Conservation (phyloP, 2,797 vertebrate genomes). For the Aphelocoma californica region DNA sequence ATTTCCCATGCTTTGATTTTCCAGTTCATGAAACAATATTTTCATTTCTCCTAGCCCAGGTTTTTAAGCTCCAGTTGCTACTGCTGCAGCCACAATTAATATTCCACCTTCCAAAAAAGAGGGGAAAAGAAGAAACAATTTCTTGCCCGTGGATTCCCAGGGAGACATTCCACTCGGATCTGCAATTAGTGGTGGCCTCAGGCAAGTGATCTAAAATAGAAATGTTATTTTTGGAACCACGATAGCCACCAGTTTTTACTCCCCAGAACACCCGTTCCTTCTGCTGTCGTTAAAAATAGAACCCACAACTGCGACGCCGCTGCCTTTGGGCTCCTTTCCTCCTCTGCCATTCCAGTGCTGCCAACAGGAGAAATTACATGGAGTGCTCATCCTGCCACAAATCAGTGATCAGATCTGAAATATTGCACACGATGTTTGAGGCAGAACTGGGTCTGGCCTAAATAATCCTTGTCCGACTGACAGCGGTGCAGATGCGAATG, state of each 20-base stretch:
- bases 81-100: constrained; percentile 10
- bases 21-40: background rate
- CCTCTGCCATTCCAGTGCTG: accelerated
- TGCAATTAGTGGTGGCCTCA: constrained; percentile 25
- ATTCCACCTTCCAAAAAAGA: constrained; percentile 26
- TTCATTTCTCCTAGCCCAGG: background rate
- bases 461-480: background rate
- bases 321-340: background rate
- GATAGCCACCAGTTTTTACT: constrained; percentile 6
- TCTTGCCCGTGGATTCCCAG: background rate
- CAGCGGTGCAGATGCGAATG: background rate
- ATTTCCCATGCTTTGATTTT: background rate
- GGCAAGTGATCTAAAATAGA: constrained; percentile 37
- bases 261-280: background rate
- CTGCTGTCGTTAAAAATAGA: constrained; percentile 37
- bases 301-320: background rate
- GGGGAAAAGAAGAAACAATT: background rate
- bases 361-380: accelerated
- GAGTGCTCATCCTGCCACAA: background rate
- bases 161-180: background rate
- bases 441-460: background rate
- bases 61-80: constrained; percentile 4
- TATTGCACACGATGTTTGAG: accelerated
- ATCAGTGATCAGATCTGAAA: background rate
- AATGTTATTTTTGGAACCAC: constrained; percentile 17